Evolutionary conservation across 2,888 invertebrate species (phyloP), one percentile per base, ranked within the genome.

Genomic region (Drosophila peninsularis): DNA sequence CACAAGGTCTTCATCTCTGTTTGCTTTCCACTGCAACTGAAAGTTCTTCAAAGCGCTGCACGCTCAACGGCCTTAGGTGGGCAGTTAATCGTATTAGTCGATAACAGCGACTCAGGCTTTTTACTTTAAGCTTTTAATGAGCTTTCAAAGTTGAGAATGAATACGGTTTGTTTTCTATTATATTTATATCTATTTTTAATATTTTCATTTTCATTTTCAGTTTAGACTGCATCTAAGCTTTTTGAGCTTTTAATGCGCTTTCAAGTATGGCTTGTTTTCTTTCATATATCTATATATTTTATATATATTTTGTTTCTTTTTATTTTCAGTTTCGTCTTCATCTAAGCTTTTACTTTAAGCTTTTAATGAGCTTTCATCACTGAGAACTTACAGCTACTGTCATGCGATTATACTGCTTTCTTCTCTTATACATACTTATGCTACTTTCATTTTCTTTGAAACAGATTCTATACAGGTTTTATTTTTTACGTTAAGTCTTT

Each of bases 1-100:
- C 71, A 76, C 82, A 82, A 82, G 82, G 82, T 82, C 83, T 62
- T 24, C 53, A 3, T 13, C n/a, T 24, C 34, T 52, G 41, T 62
- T 67, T 42, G 56, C 63, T 71, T 79, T 61, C 32, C 42, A 50
- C 56, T 39, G 56, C 54, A 70, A 70, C 56, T 62, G 63, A 70
- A 63, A 70, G 70, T 70, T 70, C 62, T 63, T 53, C 63, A 53
- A 34, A 24, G 32, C 19, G 45, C 47, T 47, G 14, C 27, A 13
- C 45, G 1, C 44, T 45, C 37, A 54, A 36, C 14, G 32, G 36
- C 63, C 7, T 42, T 36, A 45, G 36, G 21, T 57, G 19, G 41
- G 54, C 34, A 27, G 14, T 3, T 17, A 27, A 47, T 5, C 45
- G 10, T 11, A 30, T 47, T 27, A 30, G 30, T 5, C 6, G 17